Conservation (phyloP, 2,113 vertebrate species). For the Pelodiscus sinensis region DNA sequence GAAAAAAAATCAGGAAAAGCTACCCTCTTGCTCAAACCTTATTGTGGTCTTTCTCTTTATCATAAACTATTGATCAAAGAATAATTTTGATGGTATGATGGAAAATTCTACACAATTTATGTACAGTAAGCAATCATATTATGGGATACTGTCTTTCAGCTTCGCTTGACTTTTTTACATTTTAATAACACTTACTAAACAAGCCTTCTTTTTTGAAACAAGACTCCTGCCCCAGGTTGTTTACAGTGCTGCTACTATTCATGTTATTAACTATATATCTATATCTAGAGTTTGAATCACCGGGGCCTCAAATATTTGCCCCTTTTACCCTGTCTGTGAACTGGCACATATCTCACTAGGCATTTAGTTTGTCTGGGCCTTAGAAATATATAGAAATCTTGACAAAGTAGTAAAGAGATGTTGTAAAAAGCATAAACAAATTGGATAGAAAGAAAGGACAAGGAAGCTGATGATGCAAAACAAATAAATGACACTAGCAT, state of each 20-base stretch:
- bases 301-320: too few relatives aligned
- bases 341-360: neutral
- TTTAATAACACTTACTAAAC: neutral
- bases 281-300: neutral
- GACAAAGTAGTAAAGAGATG: too few relatives aligned
- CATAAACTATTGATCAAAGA: neutral
- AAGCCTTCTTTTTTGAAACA: neutral
- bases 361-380: neutral
- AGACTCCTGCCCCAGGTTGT: neutral
- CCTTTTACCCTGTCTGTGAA: too few relatives aligned
- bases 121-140: neutral
- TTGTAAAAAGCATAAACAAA: too few relatives aligned
- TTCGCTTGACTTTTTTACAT: neutral
- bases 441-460: too few relatives aligned
- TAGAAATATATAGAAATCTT: too few relatives aligned
- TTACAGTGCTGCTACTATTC: neutral
- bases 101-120: neutral
- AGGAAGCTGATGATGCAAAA: too few relatives aligned
- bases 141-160: neutral
- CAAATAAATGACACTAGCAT: too few relatives aligned
- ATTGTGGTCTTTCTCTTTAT: neutral
- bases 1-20: neutral
- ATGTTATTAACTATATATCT: neutral
- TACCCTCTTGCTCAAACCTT: neutral
- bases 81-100: neutral